Evolutionary conservation across 2,888 invertebrate species (phyloP).

Genomic region (Drosophila nr. perissopoda): DNA sequence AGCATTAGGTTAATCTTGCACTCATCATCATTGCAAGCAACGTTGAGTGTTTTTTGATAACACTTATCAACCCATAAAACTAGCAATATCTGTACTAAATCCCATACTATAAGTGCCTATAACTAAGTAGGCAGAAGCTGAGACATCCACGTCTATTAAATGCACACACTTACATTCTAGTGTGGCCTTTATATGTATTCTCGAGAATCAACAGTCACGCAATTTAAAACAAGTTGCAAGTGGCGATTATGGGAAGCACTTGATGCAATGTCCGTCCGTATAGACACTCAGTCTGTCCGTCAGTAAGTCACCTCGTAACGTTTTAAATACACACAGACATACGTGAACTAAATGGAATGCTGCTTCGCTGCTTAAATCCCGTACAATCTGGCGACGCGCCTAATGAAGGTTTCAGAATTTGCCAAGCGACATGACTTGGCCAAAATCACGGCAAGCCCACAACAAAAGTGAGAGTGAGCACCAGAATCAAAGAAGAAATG

Average conservation of each 20-base stretch:
- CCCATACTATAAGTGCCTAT: constrained; percentile 9
- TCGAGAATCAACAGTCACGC: constrained; percentile 64
- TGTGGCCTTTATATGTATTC: constrained; percentile 8
- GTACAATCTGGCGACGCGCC: constrained; percentile 35
- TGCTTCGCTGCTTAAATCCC: constrained; percentile 29
- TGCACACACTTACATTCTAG: constrained; percentile 23
- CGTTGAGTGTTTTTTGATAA: neutral
- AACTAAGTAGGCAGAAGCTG: constrained; percentile 7
- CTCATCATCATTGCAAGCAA: neutral
- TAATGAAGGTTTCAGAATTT: constrained; percentile 72
- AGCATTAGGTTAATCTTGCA: neutral
- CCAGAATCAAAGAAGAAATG: constrained; percentile 17
- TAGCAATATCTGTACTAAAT: constrained; percentile 3
- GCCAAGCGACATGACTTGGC: constrained; percentile 29
- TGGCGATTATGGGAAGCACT: constrained; percentile 62
- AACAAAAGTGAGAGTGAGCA: constrained; percentile 60
- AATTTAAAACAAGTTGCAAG: constrained; percentile 52
- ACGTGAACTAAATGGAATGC: constrained; percentile 22
- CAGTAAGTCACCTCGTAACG: constrained; percentile 37
- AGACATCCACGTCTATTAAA: constrained; percentile 13
- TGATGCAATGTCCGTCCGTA: constrained; percentile 47
- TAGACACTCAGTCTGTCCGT: neutral
- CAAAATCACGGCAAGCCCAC: constrained; percentile 27
- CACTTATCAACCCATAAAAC: neutral
- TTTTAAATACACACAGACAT: constrained; percentile 12